Base-by-base conservation (phyloP, 2,113 vertebrate genomes). In the Psilopsiagon aymara region DNA sequence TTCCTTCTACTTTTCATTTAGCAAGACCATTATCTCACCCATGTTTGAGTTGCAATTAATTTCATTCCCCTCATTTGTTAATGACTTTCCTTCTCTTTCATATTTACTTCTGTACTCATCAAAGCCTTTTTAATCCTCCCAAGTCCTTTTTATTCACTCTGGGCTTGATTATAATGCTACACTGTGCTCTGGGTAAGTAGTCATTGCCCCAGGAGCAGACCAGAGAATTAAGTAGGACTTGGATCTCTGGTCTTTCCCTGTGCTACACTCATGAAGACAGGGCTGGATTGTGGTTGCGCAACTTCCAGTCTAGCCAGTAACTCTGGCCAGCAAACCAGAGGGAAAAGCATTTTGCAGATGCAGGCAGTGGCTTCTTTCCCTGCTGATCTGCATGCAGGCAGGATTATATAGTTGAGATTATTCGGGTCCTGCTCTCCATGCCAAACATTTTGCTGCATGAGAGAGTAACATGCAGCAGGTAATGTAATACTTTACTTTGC, bases 21-120 rank as follows among this genome's bases (percentile, higher is more conserved):
- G 37, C 44, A 92, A 74, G 46, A 43, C 41, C 73, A 69, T 82
- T 82, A 55, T 55, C 15, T 79, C 60, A 57, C 44, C 17, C 41
- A 28, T 88, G 88, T 95, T 57, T 91, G 25, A 85, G 49, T 51
- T 70, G 46, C 33, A 78, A 81, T 89, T 96, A 86, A 88, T 94
- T 90, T 94, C 13, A 64, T 24, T 10, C 37, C 47, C n/a, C 29
- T 93, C 71, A 68, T 75, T 64, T 83, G n/a, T 81, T 81, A 92
- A 93, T 74, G 88, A 78, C 27, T 83, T 92, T 62, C 37, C 63
- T 94, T 93, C 76, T 71, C 78, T 93, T 93, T 90, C 9, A 7
- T 64, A 55, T 74, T 60, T 83, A 55, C 55, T 92, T 93, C 23
- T 25, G 24, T 66, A 81, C 51, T 21, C 33, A 74, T 70, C 69